Base-by-base conservation (phyloP, 2,888 invertebrate genomes). In the Zonitis immaculata region DNA sequence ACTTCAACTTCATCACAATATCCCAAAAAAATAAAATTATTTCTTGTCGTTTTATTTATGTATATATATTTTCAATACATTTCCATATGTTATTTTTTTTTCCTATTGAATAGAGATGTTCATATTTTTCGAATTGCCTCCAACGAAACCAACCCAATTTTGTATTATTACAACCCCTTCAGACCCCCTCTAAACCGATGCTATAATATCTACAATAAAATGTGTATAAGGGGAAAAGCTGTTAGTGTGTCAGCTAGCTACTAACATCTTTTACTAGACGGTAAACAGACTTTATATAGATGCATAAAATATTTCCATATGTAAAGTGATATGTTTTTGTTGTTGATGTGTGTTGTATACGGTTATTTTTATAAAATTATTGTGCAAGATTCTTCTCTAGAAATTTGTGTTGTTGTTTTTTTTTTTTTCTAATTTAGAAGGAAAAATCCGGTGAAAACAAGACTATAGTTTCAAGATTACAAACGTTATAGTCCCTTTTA, bases 271-370 rank as follows among this genome's bases (percentile, higher is more conserved):
- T 35, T 55, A 51, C 52, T 61, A 56, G 62, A 64, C 59, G 66
- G 39, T 66, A 67, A 66, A 67, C 65, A 65, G 60, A 63, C 61
- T 68, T 68, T 68, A 68, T n/a, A n/a, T 67, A 66, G 64, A 63
- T 60, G 58, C 66, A 67, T 68, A 68, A 68, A 68, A 65, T 62
- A 62, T 59, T 63, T 56, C 62, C 63, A 55, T 60, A 61, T 56
- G 62, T 60, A 61, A 39, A 39, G 16, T 16, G 35, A 35, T 63
- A 64, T 63, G 63, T 8, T 16, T 35, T 9, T 2, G 2, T 16
- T 20, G 12, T 26, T 26, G 3, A 1, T 55, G 51, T 58, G 60
- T 61, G 62, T 56, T 52, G 50, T 52, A 50, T 44, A 50, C 55
- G 22, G 39, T 55, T 56, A 57, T 60, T n/a, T n/a, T n/a, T n/a